Evolutionary conservation across 1,140 invertebrate species (phyloP).

Genomic region (Drosophila orena): DNA sequence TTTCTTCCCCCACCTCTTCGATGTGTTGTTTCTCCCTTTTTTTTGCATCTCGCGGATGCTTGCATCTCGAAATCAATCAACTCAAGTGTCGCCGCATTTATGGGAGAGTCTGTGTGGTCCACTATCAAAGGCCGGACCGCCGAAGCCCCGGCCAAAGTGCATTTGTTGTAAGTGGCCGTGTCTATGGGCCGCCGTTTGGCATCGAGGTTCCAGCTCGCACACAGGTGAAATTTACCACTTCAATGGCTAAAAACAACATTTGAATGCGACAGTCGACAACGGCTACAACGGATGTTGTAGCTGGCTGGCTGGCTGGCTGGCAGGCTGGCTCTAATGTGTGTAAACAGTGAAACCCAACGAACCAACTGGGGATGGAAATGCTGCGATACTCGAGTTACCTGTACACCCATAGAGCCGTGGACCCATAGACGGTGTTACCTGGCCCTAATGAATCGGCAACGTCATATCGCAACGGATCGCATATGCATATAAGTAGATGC

Average conservation of each 20-base stretch:
- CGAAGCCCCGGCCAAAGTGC: constrained; percentile 64
- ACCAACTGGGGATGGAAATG: constrained; percentile 8
- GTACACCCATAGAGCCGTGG: not conserved
- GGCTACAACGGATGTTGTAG: constrained; percentile 71
- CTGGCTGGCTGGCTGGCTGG: not conserved
- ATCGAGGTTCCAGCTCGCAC: constrained; percentile 57
- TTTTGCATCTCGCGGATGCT: constrained; percentile 75
- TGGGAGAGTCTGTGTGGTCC: constrained; percentile 66
- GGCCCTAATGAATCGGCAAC: constrained; percentile 69
- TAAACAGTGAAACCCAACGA: constrained; percentile 60
- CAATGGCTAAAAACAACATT: constrained; percentile 81
- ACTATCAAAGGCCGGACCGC: constrained; percentile 71
- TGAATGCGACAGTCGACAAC: constrained; percentile 73
- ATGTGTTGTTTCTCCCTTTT: constrained; percentile 9
- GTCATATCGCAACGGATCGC: constrained; percentile 61
- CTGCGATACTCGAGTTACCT: constrained; percentile 26
- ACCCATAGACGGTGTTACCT: constrained; percentile 26
- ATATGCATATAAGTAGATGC: constrained; percentile 54
- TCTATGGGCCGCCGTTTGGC: constrained; percentile 52
- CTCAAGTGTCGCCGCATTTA: constrained; percentile 67
- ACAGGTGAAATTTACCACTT: constrained; percentile 84
- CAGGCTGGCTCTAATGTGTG: constrained; percentile 58
- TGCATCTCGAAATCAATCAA: constrained; percentile 77
- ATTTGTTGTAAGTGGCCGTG: constrained; percentile 81
- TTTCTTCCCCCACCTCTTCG: constrained; percentile 19